Evolutionary conservation across 2,888 invertebrate genomes (phyloP), one percentile per base, ranked within the genome.

Genomic region (Dryobota labecula): DNA sequence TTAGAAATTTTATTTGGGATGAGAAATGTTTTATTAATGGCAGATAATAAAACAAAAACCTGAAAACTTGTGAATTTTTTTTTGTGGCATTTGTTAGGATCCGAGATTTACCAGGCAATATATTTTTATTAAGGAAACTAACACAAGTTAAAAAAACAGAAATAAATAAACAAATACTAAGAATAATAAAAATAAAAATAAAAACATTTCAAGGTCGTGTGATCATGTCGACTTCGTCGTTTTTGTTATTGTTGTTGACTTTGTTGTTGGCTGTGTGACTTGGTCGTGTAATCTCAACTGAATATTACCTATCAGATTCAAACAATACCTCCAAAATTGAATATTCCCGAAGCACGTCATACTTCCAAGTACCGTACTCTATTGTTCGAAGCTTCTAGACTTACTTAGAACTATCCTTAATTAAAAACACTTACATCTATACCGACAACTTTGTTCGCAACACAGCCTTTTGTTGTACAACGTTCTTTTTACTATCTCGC

Each of bases 401-500:
- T 66, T 43, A 30, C 43, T 43, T 20, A 24, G 43, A 66, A 74
- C 65, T 74, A 57, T 62, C 24, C 30, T 57, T 51, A 73, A 75
- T 73, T 75, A 67, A 73, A 65, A 73, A 74, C 49, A 73, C 53
- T 54, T 36, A 43, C 47, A 64, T 63, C 33, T 47, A 13, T 27
- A 24, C 13, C 6, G n/a, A 57, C 11, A 30, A 74, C 47, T 65
- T 64, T n/a, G 56, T 64, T 57, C 7, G 15, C 41, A 36, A 11
- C 30, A 36, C 11, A 51, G 27, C 13, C 30, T 49, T 49, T 74
- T 64, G 49, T 57, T 49, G n/a, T 13, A 33, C 1, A 11, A 27
- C 49, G 30, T 65, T 57, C 13, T 30, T 64, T 63, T 64, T 49
- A 43, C n/a, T 36, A 38, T 72, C 20, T 24, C 18, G 27, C 18